Evolutionary conservation across 2,888 invertebrate species (phyloP), one percentile per base, ranked within the genome.

Genomic region (Nematopogon swammerdamellus): DNA sequence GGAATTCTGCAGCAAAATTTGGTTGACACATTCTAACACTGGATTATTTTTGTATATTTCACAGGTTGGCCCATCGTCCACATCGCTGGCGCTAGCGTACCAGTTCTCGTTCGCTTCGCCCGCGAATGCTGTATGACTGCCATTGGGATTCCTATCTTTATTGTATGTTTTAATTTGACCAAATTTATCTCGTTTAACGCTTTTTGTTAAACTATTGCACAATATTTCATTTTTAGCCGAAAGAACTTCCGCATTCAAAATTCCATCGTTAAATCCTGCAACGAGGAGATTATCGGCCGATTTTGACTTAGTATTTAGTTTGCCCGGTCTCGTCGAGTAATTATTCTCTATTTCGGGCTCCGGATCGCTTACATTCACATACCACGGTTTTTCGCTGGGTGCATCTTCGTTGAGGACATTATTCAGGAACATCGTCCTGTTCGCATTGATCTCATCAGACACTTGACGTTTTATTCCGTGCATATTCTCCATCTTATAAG

Each of bases 1-100:
- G 18, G 84, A 84, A 63, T 92, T 91, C 58, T 91, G 88, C 25
- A 92, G 69, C 42, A 92, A 71, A 58, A 92, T 92, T 70, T 89
- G 92, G 72, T 92, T 92, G 55, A 92, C 91, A 62, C 92, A 92
- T 67, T 92, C 92, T 47, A 92, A 69, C 6, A 92, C 92, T 1
- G 92, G 92, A 70, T 92, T 92, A 57, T 91, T 90, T 64, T 87
- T 85, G 57, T 88, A 87, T 57, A 86, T 84, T 62, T 86, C 86
- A 61, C 83, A 82, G 18, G 85, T 83, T 50, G 86, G 85, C 54
- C 86, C 84, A 56, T 89, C 89, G 62, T 91, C 91, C 45, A 86
- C 87, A 62, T 90, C 91, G 61, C 90, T 90, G 17, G 86, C 86
- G 61, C 87, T 88, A 14, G 87, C 87, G 67, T 91, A 91, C 91